A percentile compares a stretch with the other conserved stretches of the same genome.
Evolutionary conservation across 2,797 vertebrate genomes (phyloP).

Genomic region (Heterohyrax brucei): DNA sequence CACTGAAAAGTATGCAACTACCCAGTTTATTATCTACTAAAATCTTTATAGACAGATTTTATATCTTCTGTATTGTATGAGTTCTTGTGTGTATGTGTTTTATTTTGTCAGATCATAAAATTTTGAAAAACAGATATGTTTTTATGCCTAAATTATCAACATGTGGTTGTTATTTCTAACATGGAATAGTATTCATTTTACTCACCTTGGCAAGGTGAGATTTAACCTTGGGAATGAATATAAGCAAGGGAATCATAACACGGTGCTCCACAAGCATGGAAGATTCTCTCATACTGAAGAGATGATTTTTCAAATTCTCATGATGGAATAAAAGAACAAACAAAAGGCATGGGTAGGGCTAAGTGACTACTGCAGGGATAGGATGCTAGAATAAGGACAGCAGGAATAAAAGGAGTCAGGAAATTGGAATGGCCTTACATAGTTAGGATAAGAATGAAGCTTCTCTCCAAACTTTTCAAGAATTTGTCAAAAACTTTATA

Average conservation of each 20-base stretch:
- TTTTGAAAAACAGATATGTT: constrained; percentile 84
- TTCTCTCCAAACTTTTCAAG: not conserved
- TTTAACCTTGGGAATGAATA: not conserved
- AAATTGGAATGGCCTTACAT: fast-evolving
- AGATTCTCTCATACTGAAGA: not conserved
- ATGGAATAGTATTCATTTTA: not conserved
- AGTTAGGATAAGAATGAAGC: not conserved
- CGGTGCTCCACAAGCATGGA: not conserved
- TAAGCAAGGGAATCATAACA: not conserved
- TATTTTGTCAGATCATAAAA: constrained; percentile 44
- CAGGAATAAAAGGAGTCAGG: not conserved
- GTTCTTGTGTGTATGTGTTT: not conserved
- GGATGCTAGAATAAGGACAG: no score
- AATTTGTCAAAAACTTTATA: not conserved
- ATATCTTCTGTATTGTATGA: not conserved
- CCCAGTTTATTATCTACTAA: constrained; percentile 12
- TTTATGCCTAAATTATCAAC: constrained; percentile 19
- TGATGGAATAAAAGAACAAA: not conserved
- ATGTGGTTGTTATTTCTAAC: not conserved
- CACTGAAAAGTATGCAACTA: not conserved
- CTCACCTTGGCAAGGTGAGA: not conserved
- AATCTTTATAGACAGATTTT: not conserved
- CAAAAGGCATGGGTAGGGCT: not conserved
- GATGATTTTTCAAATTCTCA: not conserved
- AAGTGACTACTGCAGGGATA: not conserved